Evolutionary conservation across 2,113 vertebrate species (phyloP).

Genomic region (Colius striatus): DNA sequence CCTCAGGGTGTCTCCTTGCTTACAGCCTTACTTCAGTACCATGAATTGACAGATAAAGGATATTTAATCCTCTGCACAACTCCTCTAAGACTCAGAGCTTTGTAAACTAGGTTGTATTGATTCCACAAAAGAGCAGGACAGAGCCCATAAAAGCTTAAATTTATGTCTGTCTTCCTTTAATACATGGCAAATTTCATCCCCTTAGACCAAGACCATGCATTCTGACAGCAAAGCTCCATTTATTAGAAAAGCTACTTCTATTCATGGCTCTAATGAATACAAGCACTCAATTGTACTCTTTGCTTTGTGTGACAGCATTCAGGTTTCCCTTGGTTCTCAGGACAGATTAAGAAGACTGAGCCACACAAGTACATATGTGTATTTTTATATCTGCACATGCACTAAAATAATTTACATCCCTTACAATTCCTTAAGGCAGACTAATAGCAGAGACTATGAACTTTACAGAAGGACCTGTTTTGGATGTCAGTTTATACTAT

Average conservation of each 20-base stretch:
- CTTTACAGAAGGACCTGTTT: not conserved
- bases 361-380: not conserved
- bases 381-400: not conserved
- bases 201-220: not conserved
- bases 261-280: not conserved
- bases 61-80: not conserved
- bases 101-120: not conserved
- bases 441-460: not conserved
- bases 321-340: not conserved
- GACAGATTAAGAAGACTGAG: not conserved
- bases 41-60: not conserved
- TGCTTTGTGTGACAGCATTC: not conserved
- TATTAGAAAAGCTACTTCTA: not conserved
- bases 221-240: not conserved
- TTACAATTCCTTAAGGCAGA: not conserved
- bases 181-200: not conserved
- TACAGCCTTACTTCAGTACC: not conserved
- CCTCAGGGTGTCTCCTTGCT: not conserved
- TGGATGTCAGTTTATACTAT: not conserved
- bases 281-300: not conserved
- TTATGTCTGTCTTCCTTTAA: not conserved
- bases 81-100: not conserved
- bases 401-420: not conserved
- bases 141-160: not conserved
- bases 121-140: not conserved